Base-by-base conservation (phyloP, 2,797 vertebrate genomes). In the Gorsachius magnificus region DNA sequence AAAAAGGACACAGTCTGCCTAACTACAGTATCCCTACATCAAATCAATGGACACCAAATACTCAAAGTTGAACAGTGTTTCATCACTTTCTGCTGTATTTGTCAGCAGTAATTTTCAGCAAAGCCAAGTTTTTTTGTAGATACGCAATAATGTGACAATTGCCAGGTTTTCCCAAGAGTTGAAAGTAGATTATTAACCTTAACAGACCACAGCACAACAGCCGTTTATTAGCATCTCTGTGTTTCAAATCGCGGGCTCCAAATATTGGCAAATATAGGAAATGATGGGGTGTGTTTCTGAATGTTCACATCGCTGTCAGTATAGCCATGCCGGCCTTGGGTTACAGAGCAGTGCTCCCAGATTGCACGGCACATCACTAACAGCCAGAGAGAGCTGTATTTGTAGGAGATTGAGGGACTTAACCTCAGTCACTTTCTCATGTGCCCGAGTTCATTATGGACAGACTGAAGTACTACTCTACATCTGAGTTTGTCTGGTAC, bases 291-390 rank as follows among this genome's bases (percentile, higher is more conserved):
- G 6, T 41, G 45, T 41, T 70, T 83, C 82, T 46, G 35, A 54
- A 41, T 5, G 33, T 22, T 68, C 33, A 24, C 16, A 28, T 45
- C 35, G 10, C 35, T 31, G 16, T 29, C 69, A 43, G 13, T 4
- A 17, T 0, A 25, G 61, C n/a, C 26, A 56, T 8, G 25, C 5
- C 38, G 60, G 18, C 16, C 68, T 24, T 1, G 0, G 54, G 38
- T 38, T 48, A 50, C 9, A 9, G 13, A 64, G 57, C 50, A 45
- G 53, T 11, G 22, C 46, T 63, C 45, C 33, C 60, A 75, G n/a
- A 18, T 57, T 21, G 72, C 22, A 16, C 0, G 0, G 26, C 18
- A 16, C 22, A 24, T 31, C 74, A 53, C 19, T 45, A 82, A 33
- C 14, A 78, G 43, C n/a, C 51, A 17, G 17, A 36, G 43, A 72